Percentiles rank a stretch among this genome's conserved stretches.
phyloP scores from a whole-genome alignment of 2,113 vertebrate species.

The Brachyistius frenatus region DNA sequence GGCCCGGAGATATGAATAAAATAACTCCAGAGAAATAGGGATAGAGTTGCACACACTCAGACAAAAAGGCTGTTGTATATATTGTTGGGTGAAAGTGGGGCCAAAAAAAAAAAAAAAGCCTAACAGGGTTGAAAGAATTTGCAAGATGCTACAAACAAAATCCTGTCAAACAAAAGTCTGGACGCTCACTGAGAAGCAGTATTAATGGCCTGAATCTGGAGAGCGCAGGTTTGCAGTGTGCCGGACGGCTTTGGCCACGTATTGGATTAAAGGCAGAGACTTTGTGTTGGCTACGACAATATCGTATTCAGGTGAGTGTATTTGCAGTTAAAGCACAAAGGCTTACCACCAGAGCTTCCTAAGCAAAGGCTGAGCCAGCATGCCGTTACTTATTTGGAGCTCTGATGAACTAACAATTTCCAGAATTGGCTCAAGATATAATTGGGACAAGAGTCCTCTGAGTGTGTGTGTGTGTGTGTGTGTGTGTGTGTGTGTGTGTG shows the following conservation, averaged over 20 bases:
- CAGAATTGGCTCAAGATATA: constrained; percentile 8
- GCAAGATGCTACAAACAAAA: constrained; percentile 28
- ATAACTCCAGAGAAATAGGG: not conserved
- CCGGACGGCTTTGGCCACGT: constrained; percentile 6
- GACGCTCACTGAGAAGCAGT: no score
- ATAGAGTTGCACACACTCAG: constrained; percentile 6
- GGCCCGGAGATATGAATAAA: constrained; percentile 41
- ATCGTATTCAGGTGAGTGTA: constrained; percentile 22
- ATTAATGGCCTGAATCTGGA: no score
- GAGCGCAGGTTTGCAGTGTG: not conserved
- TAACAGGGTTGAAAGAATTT: constrained; percentile 13
- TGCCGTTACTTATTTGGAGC: not conserved
- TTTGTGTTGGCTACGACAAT: constrained; percentile 30
- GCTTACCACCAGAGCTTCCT: not conserved
- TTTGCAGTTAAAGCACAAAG: constrained; percentile 21
- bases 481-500: constrained; percentile 13
- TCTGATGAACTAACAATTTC: constrained; percentile 19
- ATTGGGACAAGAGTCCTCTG: not conserved
- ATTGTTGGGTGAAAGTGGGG: constrained; percentile 5
- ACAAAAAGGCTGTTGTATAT: constrained; percentile 6
- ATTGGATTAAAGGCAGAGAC: constrained; percentile 16
- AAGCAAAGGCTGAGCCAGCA: not conserved
- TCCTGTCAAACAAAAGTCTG: constrained; percentile 17
- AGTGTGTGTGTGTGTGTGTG: constrained; percentile 11
- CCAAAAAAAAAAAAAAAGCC: not conserved